Evolutionary conservation across 2,797 vertebrate genomes (phyloP).

Genomic region (Kryptolebias ocellatus): DNA sequence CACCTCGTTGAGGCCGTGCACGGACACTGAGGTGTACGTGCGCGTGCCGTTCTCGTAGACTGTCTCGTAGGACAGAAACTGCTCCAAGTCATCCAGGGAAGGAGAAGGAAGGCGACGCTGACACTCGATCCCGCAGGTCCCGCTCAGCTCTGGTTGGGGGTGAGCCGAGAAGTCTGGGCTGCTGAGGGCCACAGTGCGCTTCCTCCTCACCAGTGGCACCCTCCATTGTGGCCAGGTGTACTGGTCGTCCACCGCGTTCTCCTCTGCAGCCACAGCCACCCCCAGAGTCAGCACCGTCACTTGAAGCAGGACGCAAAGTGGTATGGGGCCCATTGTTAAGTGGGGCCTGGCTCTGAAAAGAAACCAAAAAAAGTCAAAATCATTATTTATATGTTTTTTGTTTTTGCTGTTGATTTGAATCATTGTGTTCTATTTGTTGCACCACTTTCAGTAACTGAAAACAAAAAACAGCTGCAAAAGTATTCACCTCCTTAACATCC

Average conservation of each 20-base stretch:
- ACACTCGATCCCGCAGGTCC: conserved; percentile 93
- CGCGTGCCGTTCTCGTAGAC: conserved; percentile 93
- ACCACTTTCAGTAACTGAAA: neutral
- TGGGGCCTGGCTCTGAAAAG: conserved; percentile 78
- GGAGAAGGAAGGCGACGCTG: conserved; percentile 85
- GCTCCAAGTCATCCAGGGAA: conserved; percentile 86
- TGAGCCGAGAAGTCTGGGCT: conserved; percentile 88
- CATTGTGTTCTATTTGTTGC: neutral
- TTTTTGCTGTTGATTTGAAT: too few relatives aligned
- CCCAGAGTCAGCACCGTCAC: conserved; percentile 73
- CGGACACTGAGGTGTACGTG: conserved; percentile 85
- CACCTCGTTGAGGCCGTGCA: conserved; percentile 69
- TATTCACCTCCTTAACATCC: too few relatives aligned
- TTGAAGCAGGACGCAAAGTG: conserved; percentile 84
- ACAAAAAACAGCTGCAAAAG: too few relatives aligned
- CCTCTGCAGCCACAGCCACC: conserved; percentile 71
- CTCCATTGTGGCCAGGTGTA: conserved; percentile 90
- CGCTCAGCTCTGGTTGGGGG: conserved; percentile 75
- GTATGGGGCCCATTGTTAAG: conserved; percentile 85
- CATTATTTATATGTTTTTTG: neutral
- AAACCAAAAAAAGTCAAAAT: conserved; percentile 52
- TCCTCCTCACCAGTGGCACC: conserved; percentile 87
- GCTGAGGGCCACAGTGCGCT: conserved; percentile 86
- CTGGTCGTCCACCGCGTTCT: conserved; percentile 79
- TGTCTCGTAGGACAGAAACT: conserved; percentile 93